These are phyloP conservation scores for Metellina segmentata DNA, from an alignment of 2,888 invertebrate species.

Conservation along the genomic window DNA sequence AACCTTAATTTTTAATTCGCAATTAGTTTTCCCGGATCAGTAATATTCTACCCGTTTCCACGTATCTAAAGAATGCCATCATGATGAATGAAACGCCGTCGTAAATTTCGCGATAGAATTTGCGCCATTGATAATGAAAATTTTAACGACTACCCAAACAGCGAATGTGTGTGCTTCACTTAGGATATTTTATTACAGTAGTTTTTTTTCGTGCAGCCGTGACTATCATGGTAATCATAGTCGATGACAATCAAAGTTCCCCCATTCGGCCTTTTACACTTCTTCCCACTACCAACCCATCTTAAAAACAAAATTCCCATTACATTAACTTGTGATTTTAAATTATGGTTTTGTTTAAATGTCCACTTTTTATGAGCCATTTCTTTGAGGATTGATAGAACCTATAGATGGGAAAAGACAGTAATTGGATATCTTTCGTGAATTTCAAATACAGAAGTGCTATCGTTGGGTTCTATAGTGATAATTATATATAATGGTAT, in stretches of 20 bases:
- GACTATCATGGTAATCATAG: conserved; percentile 28
- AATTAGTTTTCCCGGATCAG: conserved; percentile 10
- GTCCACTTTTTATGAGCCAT: conserved; percentile 31
- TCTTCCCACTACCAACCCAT: not conserved
- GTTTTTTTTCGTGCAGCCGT: conserved; percentile 28
- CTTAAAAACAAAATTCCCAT: conserved; percentile 32
- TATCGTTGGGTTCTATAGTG: too few species aligned
- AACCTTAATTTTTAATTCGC: conserved; percentile 13
- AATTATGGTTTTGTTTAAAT: conserved; percentile 40
- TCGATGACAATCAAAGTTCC: conserved; percentile 3
- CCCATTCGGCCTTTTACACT: not conserved
- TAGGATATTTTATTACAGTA: conserved; percentile 15
- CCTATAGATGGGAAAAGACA: not conserved
- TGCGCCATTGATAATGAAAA: conserved; percentile 34
- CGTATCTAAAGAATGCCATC: not conserved
- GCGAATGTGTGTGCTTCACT: conserved; percentile 18
- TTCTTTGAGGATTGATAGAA: conserved; percentile 19
- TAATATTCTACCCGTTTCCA: conserved; percentile 14
- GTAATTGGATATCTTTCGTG: conserved; percentile 18
- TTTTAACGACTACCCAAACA: conserved; percentile 47
- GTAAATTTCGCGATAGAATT: conserved; percentile 42
- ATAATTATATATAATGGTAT: too few species aligned
- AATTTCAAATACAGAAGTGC: not conserved
- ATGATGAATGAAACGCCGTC: conserved; percentile 10
- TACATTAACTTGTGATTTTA: conserved; percentile 30